phyloP scores from a whole-genome alignment of 2,797 vertebrate genomes.

The Hydrolagus colliei region DNA sequence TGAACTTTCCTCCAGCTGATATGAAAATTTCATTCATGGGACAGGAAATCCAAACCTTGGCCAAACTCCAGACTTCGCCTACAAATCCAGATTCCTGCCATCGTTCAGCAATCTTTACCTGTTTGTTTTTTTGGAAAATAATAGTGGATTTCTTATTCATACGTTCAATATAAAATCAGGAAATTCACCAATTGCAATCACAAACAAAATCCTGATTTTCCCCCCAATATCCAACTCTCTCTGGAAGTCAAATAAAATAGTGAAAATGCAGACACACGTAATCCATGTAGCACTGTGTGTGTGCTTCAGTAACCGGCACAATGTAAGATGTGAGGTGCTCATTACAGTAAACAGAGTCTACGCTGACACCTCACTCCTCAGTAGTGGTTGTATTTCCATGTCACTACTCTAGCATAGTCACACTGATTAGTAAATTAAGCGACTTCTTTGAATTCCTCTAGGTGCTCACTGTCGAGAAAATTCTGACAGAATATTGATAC shows the following conservation, averaged over 20 bases:
- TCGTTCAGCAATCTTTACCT: no score
- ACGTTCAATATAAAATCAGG: background rate
- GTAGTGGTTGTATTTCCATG: background rate
- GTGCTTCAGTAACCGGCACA: background rate
- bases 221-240: background rate
- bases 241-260: background rate
- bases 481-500: background rate
- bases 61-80: no score
- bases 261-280: background rate
- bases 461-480: background rate
- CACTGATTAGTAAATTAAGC: background rate
- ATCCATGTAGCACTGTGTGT: background rate
- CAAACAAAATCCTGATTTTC: background rate
- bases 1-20: background rate
- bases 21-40: background rate
- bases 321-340: background rate
- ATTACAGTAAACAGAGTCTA: background rate
- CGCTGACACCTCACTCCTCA: background rate
- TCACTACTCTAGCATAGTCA: background rate
- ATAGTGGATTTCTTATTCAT: background rate
- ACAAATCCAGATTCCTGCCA: no score
- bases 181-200: background rate
- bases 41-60: background rate
- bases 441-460: background rate
- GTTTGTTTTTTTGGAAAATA: background rate